Percentiles rank a stretch among this genome's conserved stretches.
Conservation (phyloP, 2,113 vertebrate genomes). For the Crotalus tigris region DNA sequence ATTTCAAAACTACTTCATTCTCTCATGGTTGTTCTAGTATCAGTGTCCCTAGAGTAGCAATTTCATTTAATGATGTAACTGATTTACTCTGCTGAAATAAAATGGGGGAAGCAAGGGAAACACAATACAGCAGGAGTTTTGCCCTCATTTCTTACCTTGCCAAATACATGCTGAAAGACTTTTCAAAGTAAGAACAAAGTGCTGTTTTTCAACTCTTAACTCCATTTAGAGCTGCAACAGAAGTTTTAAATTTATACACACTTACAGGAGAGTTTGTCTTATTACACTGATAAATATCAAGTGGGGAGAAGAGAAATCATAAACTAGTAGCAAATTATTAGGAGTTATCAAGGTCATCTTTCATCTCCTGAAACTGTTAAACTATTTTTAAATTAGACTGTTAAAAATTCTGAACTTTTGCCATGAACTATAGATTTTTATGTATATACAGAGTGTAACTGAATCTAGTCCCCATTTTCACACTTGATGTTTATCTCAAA, state of each 20-base stretch:
- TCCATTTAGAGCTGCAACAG: background rate
- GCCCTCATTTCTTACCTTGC: background rate
- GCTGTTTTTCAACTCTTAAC: background rate
- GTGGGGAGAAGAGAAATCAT: background rate
- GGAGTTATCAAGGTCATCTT: background rate
- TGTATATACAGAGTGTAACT: background rate
- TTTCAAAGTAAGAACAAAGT: background rate
- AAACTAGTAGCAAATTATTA: background rate
- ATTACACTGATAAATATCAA: background rate
- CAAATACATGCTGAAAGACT: background rate
- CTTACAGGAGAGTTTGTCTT: background rate
- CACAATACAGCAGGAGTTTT: background rate
- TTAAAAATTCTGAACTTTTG: background rate
- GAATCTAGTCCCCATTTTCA: background rate
- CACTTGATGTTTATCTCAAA: slow-evolving; percentile 6
- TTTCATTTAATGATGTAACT: background rate
- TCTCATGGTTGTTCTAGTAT: background rate
- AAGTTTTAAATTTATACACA: background rate
- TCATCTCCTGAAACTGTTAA: background rate
- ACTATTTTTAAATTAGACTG: background rate
- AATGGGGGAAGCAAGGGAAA: background rate
- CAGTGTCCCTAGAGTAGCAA: background rate
- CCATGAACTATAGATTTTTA: background rate
- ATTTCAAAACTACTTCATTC: background rate
- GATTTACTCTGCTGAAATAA: background rate